Evolutionary conservation across 1,140 invertebrate genomes (phyloP).

Genomic region (Venturia canescens): DNA sequence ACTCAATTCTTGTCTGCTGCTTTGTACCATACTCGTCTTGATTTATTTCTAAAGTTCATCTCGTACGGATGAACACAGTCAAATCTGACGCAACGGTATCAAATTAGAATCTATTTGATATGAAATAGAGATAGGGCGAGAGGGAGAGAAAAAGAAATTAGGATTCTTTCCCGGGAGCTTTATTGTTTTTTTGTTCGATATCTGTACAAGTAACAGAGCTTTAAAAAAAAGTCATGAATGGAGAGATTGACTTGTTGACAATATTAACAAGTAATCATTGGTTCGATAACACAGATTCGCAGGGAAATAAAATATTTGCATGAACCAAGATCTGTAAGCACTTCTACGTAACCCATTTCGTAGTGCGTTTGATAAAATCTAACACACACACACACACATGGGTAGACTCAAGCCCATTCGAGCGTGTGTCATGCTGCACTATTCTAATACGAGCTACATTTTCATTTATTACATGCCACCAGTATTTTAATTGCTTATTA

Average conservation of each 20-base stretch:
- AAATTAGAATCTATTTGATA: background rate
- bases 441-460: background rate
- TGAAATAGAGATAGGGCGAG: background rate
- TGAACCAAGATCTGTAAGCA: no score
- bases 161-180: background rate
- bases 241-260: no score
- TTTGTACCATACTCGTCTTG: slow-evolving; percentile 20
- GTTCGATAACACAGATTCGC: no score
- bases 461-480: no score
- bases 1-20: slow-evolving; percentile 18
- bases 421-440: background rate
- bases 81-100: slow-evolving; percentile 23
- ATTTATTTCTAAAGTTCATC: slow-evolving; percentile 43
- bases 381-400: no score
- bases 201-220: background rate
- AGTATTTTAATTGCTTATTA: no score
- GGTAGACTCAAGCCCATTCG: no score
- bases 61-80: background rate
- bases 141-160: background rate
- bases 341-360: no score
- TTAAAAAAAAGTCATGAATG: no score
- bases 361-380: no score
- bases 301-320: no score
- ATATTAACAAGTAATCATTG: no score
- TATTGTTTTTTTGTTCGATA: slow-evolving; percentile 19